These are phyloP conservation scores for Fistularia commersonii DNA, from an alignment of 2,797 vertebrate genomes.

Conservation along the genomic window DNA sequence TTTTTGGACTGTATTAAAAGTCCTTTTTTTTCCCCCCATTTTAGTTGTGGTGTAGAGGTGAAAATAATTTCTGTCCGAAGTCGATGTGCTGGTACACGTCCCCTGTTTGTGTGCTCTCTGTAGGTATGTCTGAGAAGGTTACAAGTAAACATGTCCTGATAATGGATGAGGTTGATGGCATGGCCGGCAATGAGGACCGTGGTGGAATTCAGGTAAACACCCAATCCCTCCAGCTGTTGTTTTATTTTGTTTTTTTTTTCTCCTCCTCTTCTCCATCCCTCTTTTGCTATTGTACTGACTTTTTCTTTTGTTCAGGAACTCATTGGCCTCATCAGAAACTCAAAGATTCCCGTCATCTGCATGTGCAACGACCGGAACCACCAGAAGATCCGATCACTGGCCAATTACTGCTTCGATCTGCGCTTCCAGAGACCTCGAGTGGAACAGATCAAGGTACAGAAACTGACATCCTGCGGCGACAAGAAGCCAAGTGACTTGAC, in stretches of 20 bases:
- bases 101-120: neutral
- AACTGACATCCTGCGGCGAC: neutral
- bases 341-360: slow-evolving; percentile 95
- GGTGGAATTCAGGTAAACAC: slow-evolving; percentile 90
- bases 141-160: slow-evolving; percentile 87
- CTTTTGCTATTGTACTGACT: neutral
- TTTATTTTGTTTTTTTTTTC: no score
- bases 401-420: slow-evolving; percentile 94
- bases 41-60: no score
- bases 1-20: no score
- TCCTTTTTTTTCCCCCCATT: no score
- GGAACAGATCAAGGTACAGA: slow-evolving; percentile 94
- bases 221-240: neutral
- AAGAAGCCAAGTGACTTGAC: no score
- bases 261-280: neutral
- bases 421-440: slow-evolving; percentile 93
- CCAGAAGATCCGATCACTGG: slow-evolving; percentile 90
- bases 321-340: slow-evolving; percentile 87
- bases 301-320: slow-evolving; percentile 79
- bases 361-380: slow-evolving; percentile 99
- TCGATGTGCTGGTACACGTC: no score
- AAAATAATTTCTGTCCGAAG: no score
- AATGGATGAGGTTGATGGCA: slow-evolving; percentile 99
- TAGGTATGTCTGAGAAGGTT: slow-evolving; percentile 82
- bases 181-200: slow-evolving; percentile 96